A percentile compares a stretch with the other conserved stretches of the same genome.
phyloP scores from a whole-genome alignment of 2,113 vertebrate species.

The Galbula dea region DNA sequence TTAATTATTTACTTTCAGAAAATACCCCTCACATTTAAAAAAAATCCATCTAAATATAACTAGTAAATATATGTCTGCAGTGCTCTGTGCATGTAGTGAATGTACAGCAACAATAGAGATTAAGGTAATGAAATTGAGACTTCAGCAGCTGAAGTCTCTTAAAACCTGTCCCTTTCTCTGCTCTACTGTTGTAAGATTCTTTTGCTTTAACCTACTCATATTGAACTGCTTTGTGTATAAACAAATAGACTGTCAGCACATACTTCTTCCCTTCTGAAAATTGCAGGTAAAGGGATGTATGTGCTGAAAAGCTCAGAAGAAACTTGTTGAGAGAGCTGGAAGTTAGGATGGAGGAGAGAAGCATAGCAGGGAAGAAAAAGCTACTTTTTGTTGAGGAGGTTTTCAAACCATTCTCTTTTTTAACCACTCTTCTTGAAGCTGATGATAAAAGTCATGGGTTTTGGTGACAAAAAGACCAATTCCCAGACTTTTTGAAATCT shows the following conservation, averaged over 20 bases:
- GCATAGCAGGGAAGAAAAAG: background rate
- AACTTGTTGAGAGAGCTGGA: background rate
- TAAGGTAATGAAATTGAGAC: background rate
- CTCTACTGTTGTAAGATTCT: background rate
- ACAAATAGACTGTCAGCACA: background rate
- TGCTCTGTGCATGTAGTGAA: background rate
- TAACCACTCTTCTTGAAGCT: background rate
- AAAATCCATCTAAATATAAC: background rate
- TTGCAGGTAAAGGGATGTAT: background rate
- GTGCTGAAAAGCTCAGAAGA: background rate
- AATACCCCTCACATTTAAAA: background rate
- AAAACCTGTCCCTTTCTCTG: background rate
- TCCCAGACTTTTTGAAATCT: slow-evolving; percentile 5
- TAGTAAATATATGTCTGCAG: background rate
- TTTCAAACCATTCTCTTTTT: background rate
- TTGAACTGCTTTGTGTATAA: background rate
- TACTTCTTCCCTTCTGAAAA: background rate
- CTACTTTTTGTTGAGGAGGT: background rate
- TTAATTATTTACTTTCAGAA: background rate
- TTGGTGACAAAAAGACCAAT: background rate
- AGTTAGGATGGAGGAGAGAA: background rate
- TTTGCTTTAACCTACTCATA: background rate
- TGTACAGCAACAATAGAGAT: background rate
- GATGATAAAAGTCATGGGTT: background rate
- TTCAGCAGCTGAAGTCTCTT: background rate